Base-by-base conservation (phyloP, 2,113 vertebrate species). In the Festucalex cinctus region DNA sequence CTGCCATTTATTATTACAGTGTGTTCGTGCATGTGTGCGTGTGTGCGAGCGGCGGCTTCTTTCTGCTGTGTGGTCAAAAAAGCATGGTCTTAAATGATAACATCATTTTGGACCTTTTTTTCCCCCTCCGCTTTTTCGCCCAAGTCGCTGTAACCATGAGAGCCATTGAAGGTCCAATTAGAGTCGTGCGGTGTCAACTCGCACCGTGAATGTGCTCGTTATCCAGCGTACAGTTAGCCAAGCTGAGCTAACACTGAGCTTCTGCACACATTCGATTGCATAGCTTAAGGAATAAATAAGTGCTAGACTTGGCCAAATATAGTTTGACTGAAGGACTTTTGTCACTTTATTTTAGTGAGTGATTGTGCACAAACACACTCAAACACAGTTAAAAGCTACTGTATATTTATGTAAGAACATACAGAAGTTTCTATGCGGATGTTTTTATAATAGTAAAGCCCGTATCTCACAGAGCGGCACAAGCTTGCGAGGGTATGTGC, bases 151-250 rank as follows among this genome's bases (percentile, higher is more conserved):
- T 58, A 48, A 69, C 22, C 51, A 24, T 48, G 54, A 48, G 46
- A 66, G 36, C 62, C 63, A 76, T 48, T 71, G 72, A 81, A 83
- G 70, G 57, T 65, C 81, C 80, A 80, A 83, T 85, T 84, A 83
- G n/a, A 69, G 65, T 9, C 20, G 53, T 66, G 71, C 63, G 63
- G 67, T 76, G 70, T 70, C 57, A 48, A 61, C 61, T 48, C 57
- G 73, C 48, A 14, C 72, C 58, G 69, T 82, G 80, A 78, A 81
- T 80, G 79, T 81, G 75, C 74, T 85, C 78, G 70, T 88, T 85
- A 83, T 80, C 39, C 32, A 51, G 53, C 44, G 67, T 73, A 68
- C 43, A 72, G 46, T 59, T 59, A 49, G 70, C 61, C 51, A 44
- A 83, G 76, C 74, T 57, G 54, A 32, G 26, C 26, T 32, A 57